phyloP scores from a whole-genome alignment of 2,113 vertebrate genomes.

The Chroicocephalus ridibundus region DNA sequence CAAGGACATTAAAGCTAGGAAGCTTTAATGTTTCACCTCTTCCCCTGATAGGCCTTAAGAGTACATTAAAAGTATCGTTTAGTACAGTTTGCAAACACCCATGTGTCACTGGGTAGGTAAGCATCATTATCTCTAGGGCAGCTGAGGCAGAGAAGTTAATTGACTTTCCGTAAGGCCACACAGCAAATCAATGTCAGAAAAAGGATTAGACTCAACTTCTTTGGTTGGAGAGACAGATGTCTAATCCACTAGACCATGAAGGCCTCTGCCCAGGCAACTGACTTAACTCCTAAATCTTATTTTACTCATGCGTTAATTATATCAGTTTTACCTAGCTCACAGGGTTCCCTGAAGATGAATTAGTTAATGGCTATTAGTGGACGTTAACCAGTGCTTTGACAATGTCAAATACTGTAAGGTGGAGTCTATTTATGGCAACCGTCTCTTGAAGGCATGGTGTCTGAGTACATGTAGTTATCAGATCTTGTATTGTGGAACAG shows the following conservation, averaged over 20 bases:
- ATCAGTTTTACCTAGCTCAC: constrained; percentile 15
- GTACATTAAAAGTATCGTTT: background rate
- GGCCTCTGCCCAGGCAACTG: constrained; percentile 45
- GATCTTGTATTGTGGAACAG: background rate
- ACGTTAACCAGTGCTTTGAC: background rate
- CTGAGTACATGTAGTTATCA: background rate
- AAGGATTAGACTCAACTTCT: constrained; percentile 53
- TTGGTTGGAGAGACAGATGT: constrained; percentile 54
- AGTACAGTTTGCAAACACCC: background rate
- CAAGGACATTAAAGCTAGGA: background rate
- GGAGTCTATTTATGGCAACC: background rate
- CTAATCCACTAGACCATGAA: constrained; percentile 56
- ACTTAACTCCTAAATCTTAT: constrained; percentile 60
- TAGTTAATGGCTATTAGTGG: constrained; percentile 32
- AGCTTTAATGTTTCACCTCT: constrained; percentile 7
- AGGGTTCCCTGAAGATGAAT: constrained; percentile 29
- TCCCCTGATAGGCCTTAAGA: background rate
- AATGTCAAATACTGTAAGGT: background rate
- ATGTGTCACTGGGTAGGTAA: constrained; percentile 30
- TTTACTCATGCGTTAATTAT: constrained; percentile 54
- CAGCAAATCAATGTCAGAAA: constrained; percentile 57
- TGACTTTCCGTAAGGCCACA: constrained; percentile 51
- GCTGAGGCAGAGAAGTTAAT: constrained; percentile 65
- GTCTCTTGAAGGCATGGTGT: background rate
- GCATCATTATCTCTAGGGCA: constrained; percentile 42